Conservation (phyloP, 2,797 vertebrate species). For the Miichthys miiuy region DNA sequence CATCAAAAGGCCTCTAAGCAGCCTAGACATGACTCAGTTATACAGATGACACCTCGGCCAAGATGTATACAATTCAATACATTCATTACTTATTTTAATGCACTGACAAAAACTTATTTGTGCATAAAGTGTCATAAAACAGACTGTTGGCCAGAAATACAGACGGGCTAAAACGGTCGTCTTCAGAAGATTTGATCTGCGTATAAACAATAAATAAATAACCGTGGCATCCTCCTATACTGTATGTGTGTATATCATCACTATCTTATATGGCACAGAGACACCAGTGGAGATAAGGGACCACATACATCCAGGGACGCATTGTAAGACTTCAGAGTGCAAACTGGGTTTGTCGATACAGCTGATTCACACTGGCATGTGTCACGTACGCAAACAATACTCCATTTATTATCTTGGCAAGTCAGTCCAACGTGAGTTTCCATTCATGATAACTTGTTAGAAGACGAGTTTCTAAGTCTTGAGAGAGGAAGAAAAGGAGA, state of each 20-base stretch:
- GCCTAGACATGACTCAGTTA: slow-evolving; percentile 61
- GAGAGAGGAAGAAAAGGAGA: slow-evolving; percentile 44
- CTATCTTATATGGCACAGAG: slow-evolving; percentile 53
- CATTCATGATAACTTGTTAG: slow-evolving; percentile 4
- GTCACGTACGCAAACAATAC: slow-evolving; percentile 33
- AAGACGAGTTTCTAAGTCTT: slow-evolving; percentile 27
- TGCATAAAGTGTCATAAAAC: slow-evolving; percentile 71
- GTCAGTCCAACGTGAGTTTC: slow-evolving; percentile 39
- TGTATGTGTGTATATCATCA: slow-evolving; percentile 45
- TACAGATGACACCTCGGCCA: slow-evolving; percentile 66
- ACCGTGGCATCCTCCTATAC: slow-evolving; percentile 53
- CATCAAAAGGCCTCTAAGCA: slow-evolving; percentile 64
- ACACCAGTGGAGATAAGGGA: slow-evolving; percentile 56
- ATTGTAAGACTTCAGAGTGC: slow-evolving; percentile 84
- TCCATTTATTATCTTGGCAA: slow-evolving; percentile 19
- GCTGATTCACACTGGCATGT: slow-evolving; percentile 30
- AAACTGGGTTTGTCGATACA: slow-evolving; percentile 66
- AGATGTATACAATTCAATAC: slow-evolving; percentile 69
- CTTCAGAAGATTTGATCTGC: slow-evolving; percentile 63
- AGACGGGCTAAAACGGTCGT: slow-evolving; percentile 68
- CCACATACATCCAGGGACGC: slow-evolving; percentile 60
- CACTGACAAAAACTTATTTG: slow-evolving; percentile 66
- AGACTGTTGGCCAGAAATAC: slow-evolving; percentile 58
- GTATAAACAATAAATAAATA: slow-evolving; percentile 73
- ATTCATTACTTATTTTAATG: slow-evolving; percentile 72